Conservation (phyloP, 2,113 vertebrate genomes). For the Leuciscus idus region DNA sequence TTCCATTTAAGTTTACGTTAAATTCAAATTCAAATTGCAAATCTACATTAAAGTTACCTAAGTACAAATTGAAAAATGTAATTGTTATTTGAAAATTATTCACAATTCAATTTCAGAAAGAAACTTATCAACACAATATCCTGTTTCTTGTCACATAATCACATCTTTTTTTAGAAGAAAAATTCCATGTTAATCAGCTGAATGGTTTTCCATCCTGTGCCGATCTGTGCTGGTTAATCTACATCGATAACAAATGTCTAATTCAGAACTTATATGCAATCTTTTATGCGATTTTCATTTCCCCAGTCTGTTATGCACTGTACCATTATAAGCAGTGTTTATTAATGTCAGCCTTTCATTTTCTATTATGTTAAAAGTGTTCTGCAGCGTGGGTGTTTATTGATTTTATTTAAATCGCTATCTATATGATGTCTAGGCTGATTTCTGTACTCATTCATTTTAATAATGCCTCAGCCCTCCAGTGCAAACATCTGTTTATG, state of each 20-base stretch:
- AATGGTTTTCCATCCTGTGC: not conserved
- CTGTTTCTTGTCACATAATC: not conserved
- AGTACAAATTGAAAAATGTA: not conserved
- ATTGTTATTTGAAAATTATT: not conserved
- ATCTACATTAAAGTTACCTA: not conserved
- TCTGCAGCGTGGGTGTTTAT: constrained; percentile 39
- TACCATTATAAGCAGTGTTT: constrained; percentile 24
- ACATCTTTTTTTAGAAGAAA: not conserved
- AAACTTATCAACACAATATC: not conserved
- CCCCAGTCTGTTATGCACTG: not conserved
- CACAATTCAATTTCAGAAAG: not conserved
- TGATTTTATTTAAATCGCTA: constrained; percentile 55
- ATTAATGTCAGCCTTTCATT: constrained; percentile 46
- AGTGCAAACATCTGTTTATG: constrained; percentile 25
- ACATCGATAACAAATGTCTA: not conserved
- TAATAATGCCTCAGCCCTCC: constrained; percentile 36
- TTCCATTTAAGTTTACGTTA: not conserved
- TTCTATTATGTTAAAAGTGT: constrained; percentile 33
- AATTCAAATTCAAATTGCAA: not conserved
- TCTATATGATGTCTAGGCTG: constrained; percentile 51
- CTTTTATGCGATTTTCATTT: not conserved
- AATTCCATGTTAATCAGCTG: not conserved
- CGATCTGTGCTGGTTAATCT: not conserved
- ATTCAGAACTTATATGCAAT: not conserved
- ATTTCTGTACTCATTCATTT: constrained; percentile 53